Conservation (phyloP, 1,140 invertebrate species). For the Heliconius congener region DNA sequence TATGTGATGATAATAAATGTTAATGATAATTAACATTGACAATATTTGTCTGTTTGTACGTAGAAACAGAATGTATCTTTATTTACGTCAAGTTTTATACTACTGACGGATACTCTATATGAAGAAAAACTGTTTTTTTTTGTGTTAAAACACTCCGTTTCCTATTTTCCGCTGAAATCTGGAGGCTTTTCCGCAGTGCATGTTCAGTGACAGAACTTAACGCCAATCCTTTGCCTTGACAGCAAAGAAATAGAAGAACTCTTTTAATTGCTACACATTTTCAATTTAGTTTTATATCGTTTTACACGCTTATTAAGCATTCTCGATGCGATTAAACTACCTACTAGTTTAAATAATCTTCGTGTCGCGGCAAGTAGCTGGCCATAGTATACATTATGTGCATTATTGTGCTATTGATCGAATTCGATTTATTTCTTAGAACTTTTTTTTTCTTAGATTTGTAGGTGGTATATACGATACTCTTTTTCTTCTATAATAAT, state of each 20-base stretch:
- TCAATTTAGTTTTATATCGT: neutral
- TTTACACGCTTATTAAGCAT: neutral
- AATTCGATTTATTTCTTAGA: constrained; percentile 22
- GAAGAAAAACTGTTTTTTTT: too few species aligned
- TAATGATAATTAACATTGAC: constrained; percentile 18
- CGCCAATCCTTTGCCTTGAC: too few species aligned
- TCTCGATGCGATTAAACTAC: neutral
- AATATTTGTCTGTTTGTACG: neutral
- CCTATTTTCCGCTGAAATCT: too few species aligned
- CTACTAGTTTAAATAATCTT: constrained; percentile 16
- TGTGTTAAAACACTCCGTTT: too few species aligned
- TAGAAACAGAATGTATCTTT: neutral
- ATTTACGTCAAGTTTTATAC: neutral
- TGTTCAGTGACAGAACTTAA: too few species aligned
- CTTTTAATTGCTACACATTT: neutral
- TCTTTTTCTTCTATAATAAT: neutral
- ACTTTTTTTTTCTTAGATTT: neutral
- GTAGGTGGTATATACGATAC: neutral
- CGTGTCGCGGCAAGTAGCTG: constrained; percentile 14
- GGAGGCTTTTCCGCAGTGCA: too few species aligned
- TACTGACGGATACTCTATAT: neutral
- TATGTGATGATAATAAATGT: constrained; percentile 12
- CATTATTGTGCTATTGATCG: constrained; percentile 6
- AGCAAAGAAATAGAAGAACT: too few species aligned
- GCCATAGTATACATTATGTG: neutral